Conservation (phyloP, 1,140 invertebrate genomes). For the Yoshiicerus persimilis region DNA sequence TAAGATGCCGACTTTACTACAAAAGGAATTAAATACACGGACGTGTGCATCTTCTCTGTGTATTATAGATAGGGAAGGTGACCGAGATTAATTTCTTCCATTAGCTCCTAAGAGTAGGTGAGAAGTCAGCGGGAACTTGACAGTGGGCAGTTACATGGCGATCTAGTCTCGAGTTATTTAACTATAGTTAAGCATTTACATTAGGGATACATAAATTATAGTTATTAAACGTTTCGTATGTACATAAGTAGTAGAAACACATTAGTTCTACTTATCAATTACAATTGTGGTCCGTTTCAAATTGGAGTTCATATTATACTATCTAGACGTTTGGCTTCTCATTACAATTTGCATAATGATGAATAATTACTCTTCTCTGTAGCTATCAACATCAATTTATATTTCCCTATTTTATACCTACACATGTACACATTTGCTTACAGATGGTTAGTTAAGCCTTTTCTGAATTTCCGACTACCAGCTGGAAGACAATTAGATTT, state of each 20-base stretch:
- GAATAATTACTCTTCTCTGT: slow-evolving; percentile 1
- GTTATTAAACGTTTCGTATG: too few species aligned
- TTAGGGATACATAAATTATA: not conserved
- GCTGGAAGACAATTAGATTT: not conserved
- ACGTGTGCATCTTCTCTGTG: not conserved
- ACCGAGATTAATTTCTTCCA: slow-evolving; percentile 21
- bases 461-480: not conserved
- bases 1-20: not conserved
- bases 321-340: not conserved
- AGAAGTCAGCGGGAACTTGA: slow-evolving; percentile 21
- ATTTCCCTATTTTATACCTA: not conserved
- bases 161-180: not conserved
- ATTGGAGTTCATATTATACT: not conserved
- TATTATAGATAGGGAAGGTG: not conserved
- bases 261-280: not conserved
- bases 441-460: not conserved
- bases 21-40: not conserved
- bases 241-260: not conserved
- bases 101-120: slow-evolving; percentile 20
- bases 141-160: not conserved
- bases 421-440: not conserved
- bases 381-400: slow-evolving; percentile 4
- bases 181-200: not conserved
- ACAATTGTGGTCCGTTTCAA: not conserved
- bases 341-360: slow-evolving; percentile 11